These are phyloP conservation scores for Myiothlypis chrysogaster DNA, from an alignment of 2,797 vertebrate genomes.

Conservation along the genomic window DNA sequence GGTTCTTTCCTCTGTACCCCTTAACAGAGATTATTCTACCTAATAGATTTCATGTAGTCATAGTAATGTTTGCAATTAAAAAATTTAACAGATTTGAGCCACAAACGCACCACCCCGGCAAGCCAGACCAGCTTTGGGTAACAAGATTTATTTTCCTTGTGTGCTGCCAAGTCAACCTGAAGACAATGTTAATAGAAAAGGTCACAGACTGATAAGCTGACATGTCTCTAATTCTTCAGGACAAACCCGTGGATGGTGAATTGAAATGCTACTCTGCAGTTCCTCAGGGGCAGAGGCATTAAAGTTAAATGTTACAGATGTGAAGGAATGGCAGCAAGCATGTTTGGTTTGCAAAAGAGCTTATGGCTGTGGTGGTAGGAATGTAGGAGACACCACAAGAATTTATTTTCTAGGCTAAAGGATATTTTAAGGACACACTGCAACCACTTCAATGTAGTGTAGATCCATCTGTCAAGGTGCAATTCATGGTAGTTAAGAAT, in stretches of 20 bases:
- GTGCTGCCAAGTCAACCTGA: constrained; percentile 61
- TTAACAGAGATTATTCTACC: constrained; percentile 2
- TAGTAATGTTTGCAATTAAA: constrained; percentile 37
- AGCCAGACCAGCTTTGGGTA: constrained; percentile 26
- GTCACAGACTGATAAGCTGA: constrained; percentile 72
- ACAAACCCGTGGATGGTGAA: constrained; percentile 21
- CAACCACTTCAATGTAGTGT: background rate
- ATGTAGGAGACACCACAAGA: background rate
- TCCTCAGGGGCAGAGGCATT: constrained; percentile 64
- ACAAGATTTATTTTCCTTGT: constrained; percentile 70
- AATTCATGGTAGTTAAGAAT: background rate
- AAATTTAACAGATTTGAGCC: constrained; percentile 49
- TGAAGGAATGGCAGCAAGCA: constrained; percentile 51
- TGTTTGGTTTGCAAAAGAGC: constrained; percentile 56
- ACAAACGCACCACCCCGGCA: background rate
- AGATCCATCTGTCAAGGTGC: background rate
- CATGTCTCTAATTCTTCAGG: constrained; percentile 64
- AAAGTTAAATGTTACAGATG: constrained; percentile 74
- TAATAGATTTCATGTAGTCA: constrained; percentile 54
- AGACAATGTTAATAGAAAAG: constrained; percentile 77
- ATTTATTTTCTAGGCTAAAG: constrained; percentile 61
- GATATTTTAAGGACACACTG: constrained; percentile 40
- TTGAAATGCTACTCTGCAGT: constrained; percentile 61
- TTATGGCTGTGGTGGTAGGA: constrained; percentile 14
- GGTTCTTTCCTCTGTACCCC: background rate